Evolutionary conservation across 1,140 invertebrate genomes (phyloP).

Genomic region (Leptopilina boulardi): DNA sequence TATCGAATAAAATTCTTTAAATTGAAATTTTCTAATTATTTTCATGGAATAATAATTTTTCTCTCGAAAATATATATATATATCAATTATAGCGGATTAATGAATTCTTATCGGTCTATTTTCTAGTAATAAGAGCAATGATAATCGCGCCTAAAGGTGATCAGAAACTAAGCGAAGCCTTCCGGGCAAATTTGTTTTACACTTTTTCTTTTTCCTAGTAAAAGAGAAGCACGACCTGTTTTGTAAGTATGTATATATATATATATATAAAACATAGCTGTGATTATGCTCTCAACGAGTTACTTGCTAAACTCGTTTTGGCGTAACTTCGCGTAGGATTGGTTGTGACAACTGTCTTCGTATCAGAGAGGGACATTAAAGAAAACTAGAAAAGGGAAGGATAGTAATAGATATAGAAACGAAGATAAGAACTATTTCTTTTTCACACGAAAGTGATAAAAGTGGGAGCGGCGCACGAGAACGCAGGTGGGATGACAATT

Average conservation of each 20-base stretch:
- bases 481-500: background rate
- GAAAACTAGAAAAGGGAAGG: conserved; percentile 44
- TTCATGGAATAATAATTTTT: background rate
- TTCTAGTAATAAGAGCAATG: background rate
- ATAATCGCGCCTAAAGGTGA: conserved; percentile 17
- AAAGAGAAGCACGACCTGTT: conserved; percentile 27
- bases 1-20: too few relatives aligned
- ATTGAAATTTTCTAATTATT: too few relatives aligned
- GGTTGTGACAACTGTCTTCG: conserved; percentile 45
- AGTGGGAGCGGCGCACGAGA: background rate
- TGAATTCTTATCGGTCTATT: background rate
- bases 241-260: background rate
- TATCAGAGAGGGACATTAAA: conserved; percentile 34
- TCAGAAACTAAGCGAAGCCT: background rate
- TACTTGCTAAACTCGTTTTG: conserved; percentile 69
- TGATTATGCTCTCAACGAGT: conserved; percentile 49
- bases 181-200: conserved; percentile 20
- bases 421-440: conserved; percentile 32
- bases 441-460: conserved; percentile 32
- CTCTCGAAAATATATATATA: background rate
- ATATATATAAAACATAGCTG: background rate
- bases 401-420: conserved; percentile 31
- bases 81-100: background rate
- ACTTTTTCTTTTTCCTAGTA: conserved; percentile 3
- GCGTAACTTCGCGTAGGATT: conserved; percentile 52